Conservation (phyloP, 2,888 invertebrate species). For the Synanthedon myopaeformis region DNA sequence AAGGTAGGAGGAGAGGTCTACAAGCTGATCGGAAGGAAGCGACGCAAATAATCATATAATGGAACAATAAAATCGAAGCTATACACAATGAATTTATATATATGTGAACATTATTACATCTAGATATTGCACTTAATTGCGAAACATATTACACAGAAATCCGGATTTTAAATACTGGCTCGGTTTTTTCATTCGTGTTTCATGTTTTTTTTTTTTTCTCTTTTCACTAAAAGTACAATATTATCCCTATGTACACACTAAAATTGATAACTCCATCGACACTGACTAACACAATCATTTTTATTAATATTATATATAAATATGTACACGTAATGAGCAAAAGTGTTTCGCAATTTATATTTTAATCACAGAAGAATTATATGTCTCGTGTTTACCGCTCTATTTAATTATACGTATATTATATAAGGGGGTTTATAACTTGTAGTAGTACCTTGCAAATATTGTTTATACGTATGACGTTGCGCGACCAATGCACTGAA, state of each 20-base stretch:
- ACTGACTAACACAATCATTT: not conserved
- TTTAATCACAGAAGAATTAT: not conserved
- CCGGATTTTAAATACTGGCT: conserved; percentile 67
- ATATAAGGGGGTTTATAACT: no score
- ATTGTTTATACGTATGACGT: no score
- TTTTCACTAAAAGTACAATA: not conserved
- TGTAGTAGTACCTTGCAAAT: no score
- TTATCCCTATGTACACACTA: not conserved
- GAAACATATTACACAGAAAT: conserved; percentile 55
- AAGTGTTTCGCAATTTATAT: not conserved
- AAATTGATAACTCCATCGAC: not conserved
- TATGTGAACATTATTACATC: conserved; percentile 39
- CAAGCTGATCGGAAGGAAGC: conserved; percentile 37
- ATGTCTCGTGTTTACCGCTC: not conserved
- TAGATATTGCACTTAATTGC: conserved; percentile 60
- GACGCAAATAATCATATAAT: conserved; percentile 26
- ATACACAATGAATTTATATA: conserved; percentile 4
- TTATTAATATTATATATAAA: not conserved
- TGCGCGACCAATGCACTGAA: no score
- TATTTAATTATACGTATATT: no score
- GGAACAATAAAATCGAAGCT: not conserved
- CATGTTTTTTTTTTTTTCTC: not conserved
- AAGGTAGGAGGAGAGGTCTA: conserved; percentile 33
- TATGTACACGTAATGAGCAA: not conserved
- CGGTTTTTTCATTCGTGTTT: conserved; percentile 39